A percentile compares a stretch with the other conserved stretches of the same genome.
phyloP scores from a whole-genome alignment of 2,797 vertebrate species.

The Silurus aristotelis region DNA sequence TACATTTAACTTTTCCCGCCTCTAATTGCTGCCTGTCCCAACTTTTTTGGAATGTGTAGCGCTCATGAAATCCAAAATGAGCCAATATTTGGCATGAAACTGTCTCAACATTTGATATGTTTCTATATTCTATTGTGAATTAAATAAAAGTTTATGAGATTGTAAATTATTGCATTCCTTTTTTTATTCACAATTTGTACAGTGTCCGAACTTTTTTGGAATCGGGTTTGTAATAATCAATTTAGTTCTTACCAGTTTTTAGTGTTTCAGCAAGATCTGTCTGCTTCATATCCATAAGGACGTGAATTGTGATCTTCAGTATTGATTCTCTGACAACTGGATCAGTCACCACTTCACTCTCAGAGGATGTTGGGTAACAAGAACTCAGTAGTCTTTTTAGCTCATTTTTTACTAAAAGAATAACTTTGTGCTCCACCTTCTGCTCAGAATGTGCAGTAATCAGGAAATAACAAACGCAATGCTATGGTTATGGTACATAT shows the following conservation, averaged over 20 bases:
- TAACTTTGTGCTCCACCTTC: not conserved
- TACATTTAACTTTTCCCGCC: no score
- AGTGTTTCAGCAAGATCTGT: not conserved
- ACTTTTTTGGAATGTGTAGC: no score
- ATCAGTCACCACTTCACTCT: not conserved
- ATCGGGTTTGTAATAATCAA: not conserved
- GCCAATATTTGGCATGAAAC: no score
- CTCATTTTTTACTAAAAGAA: not conserved
- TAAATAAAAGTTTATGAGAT: no score
- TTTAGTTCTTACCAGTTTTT: not conserved
- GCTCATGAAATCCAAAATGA: no score
- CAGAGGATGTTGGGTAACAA: not conserved
- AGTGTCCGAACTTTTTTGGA: no score
- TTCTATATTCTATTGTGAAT: no score
- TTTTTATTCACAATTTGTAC: no score
- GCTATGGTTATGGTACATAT: not conserved
- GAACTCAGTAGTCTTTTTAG: not conserved
- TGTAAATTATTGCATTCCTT: no score
- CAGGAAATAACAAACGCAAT: not conserved
- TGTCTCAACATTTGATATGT: no score
- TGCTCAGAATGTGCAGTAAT: not conserved
- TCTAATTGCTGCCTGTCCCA: no score
- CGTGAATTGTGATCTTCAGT: not conserved
- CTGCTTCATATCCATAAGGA: not conserved
- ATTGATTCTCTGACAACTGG: not conserved